These are phyloP conservation scores for Crenuchus spilurus DNA, from an alignment of 2,797 vertebrate genomes.

Conservation along the genomic window DNA sequence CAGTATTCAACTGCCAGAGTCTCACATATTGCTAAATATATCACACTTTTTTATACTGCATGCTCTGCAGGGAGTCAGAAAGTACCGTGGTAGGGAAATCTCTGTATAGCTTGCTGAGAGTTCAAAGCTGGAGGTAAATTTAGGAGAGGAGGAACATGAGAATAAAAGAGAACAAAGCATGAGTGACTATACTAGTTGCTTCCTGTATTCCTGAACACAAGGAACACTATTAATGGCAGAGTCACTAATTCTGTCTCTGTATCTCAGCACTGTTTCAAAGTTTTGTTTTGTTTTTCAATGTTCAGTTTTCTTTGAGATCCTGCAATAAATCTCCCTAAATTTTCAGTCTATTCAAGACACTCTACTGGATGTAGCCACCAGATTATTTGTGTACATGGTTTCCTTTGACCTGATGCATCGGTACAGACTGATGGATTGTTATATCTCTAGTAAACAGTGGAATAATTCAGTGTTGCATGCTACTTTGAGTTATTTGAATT, in stretches of 20 bases:
- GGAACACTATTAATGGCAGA: too few species aligned
- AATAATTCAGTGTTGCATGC: too few species aligned
- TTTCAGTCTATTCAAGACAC: constrained; percentile 15
- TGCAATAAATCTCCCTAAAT: constrained; percentile 6
- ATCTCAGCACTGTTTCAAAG: background rate
- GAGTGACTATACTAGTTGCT: background rate
- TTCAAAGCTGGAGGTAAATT: background rate
- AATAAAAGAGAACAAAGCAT: background rate
- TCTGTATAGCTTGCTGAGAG: background rate
- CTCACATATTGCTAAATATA: constrained; percentile 14
- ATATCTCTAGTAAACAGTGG: too few species aligned
- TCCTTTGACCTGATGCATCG: constrained; percentile 7
- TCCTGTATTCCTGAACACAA: background rate
- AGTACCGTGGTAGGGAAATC: background rate
- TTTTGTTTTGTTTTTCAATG: background rate
- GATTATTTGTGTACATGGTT: constrained; percentile 3
- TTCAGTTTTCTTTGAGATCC: constrained; percentile 21
- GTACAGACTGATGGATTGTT: too few species aligned
- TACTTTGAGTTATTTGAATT: too few species aligned
- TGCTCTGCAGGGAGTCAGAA: background rate
- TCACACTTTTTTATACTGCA: background rate
- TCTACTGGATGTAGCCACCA: constrained; percentile 31
- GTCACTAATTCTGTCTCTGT: too few species aligned
- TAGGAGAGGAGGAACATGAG: background rate
- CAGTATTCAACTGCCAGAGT: constrained; percentile 18